Evolutionary conservation across 2,113 vertebrate species (phyloP).

Genomic region (Semnopithecus entellus): DNA sequence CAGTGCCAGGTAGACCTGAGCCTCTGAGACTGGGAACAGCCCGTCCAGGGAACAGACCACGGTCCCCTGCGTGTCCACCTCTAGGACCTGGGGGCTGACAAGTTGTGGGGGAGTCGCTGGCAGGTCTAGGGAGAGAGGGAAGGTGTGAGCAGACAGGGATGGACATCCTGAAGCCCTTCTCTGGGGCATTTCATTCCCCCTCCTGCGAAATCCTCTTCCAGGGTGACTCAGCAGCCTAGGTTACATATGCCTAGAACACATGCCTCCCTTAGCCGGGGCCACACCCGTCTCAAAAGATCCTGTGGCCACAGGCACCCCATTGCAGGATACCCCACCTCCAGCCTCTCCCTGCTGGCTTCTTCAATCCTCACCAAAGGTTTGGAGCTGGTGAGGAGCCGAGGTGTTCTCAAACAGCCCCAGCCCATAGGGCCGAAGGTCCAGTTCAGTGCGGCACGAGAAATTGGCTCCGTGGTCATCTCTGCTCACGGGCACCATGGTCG

Average conservation of each 20-base stretch:
- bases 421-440: conserved; percentile 83
- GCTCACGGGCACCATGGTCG: conserved; percentile 69
- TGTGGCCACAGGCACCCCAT: neutral
- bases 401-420: conserved; percentile 73
- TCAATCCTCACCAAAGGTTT: conserved; percentile 81
- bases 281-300: too few relatives aligned
- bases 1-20: conserved; percentile 13
- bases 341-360: neutral
- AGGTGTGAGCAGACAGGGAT: neutral
- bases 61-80: neutral
- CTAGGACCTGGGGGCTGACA: rapidly evolving
- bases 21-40: conserved; percentile 68
- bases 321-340: neutral
- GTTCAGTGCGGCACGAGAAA: conserved; percentile 85
- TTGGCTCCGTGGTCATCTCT: conserved; percentile 81
- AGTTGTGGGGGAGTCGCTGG: rapidly evolving
- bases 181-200: neutral
- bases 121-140: neutral
- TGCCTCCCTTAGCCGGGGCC: neutral
- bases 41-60: conserved; percentile 43
- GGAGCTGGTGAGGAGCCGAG: conserved; percentile 67
- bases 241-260: neutral
- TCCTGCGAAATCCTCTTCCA: neutral
- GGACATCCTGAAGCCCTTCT: neutral
- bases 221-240: neutral